phyloP scores from a whole-genome alignment of 2,113 vertebrate species.

The Vireo altiloquus region DNA sequence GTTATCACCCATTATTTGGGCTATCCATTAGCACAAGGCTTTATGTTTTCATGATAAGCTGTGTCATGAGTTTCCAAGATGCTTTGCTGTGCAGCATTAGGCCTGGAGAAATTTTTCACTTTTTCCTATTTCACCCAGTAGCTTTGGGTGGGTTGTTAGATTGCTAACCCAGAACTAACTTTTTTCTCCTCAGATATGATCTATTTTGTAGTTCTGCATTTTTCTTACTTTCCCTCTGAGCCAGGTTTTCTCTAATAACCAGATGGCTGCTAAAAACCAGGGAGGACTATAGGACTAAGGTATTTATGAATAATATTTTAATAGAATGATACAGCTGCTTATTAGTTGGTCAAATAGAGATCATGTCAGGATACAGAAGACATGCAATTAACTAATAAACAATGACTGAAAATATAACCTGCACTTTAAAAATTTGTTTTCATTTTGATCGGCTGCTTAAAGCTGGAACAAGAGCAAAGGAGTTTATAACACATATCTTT shows the following conservation, averaged over 20 bases:
- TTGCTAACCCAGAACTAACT: neutral
- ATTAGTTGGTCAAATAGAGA: neutral
- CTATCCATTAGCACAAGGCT: neutral
- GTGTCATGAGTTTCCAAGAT: neutral
- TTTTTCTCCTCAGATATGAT: neutral
- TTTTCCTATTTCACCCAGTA: neutral
- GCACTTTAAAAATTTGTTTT: neutral
- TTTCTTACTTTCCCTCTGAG: neutral
- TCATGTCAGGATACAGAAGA: neutral
- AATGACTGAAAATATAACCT: neutral
- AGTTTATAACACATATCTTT: neutral
- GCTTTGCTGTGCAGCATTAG: neutral
- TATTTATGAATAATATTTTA: conserved; percentile 37
- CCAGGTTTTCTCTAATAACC: conserved; percentile 2
- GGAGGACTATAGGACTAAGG: neutral
- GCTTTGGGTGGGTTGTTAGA: neutral
- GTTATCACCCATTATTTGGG: neutral
- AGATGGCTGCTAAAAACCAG: conserved; percentile 33
- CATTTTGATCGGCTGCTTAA: neutral
- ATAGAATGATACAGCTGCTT: neutral
- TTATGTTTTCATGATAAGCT: neutral
- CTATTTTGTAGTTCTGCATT: neutral
- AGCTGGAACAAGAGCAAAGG: neutral
- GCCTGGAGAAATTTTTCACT: neutral
- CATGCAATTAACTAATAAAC: neutral